A percentile compares a stretch with the other conserved stretches of the same genome.
Conservation (phyloP, 1,140 invertebrate species). For the Brachionus koreanus region DNA sequence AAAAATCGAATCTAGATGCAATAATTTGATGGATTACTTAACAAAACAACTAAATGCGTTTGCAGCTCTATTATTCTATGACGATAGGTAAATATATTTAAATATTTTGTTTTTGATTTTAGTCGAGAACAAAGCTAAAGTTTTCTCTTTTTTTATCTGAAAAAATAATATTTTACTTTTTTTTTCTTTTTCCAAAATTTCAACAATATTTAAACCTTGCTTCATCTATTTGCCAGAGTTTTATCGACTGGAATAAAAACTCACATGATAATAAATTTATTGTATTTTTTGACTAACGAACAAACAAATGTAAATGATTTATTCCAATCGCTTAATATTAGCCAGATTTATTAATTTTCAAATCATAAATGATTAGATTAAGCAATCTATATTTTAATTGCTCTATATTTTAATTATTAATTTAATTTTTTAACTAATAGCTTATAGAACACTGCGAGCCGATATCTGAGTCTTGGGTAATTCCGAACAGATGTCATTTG, state of each 20-base stretch:
- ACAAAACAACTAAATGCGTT: conserved; percentile 32
- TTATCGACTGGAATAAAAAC: not conserved
- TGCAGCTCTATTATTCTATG: conserved; percentile 17
- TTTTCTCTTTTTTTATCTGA: not conserved
- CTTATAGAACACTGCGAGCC: conserved; percentile 3
- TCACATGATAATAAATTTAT: conserved; percentile 22
- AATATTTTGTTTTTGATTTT: conserved; percentile 9
- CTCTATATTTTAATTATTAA: not conserved
- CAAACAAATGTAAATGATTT: conserved; percentile 36
- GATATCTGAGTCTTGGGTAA: not conserved
- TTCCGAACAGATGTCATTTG: not conserved
- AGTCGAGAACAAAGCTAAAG: not conserved
- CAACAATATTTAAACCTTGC: not conserved
- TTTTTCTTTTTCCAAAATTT: not conserved
- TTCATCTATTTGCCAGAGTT: not conserved
- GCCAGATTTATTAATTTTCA: not conserved
- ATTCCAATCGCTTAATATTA: not conserved
- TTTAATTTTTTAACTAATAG: conserved; percentile 15
- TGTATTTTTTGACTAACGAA: conserved; percentile 33
- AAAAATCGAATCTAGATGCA: conserved; percentile 36
- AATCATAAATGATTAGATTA: conserved; percentile 13
- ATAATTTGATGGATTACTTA: conserved; percentile 39
- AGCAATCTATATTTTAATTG: not conserved
- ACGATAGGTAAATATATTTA: conserved; percentile 34
- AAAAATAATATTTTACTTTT: not conserved